phyloP scores from a whole-genome alignment of 2,888 invertebrate species.

The Drosophila subquinaria region DNA sequence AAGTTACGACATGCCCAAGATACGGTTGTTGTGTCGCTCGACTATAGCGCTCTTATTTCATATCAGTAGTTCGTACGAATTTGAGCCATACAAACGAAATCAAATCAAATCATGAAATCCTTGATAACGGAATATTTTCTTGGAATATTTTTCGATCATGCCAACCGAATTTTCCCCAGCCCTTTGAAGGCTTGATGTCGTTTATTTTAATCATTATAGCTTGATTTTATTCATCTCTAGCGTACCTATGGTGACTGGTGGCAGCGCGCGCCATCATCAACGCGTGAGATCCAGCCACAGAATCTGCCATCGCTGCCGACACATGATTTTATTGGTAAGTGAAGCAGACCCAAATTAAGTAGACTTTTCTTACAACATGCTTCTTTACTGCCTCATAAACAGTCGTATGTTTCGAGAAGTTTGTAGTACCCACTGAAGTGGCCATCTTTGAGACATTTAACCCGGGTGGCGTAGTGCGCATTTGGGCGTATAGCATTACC shows the following conservation, averaged over 20 bases:
- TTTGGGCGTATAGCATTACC: constrained; percentile 89
- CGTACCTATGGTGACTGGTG: constrained; percentile 95
- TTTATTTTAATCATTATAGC: not conserved
- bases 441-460: constrained; percentile 94
- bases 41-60: no score
- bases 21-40: no score
- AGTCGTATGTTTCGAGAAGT: constrained; percentile 85
- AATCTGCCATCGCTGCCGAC: constrained; percentile 89
- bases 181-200: not conserved
- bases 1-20: no score
- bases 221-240: constrained; percentile 84
- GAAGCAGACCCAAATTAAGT: not conserved
- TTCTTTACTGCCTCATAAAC: constrained; percentile 34
- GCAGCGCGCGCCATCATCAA: constrained; percentile 91
- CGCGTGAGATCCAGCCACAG: constrained; percentile 90
- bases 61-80: no score
- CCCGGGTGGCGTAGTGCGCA: constrained; percentile 92
- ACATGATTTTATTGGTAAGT: constrained; percentile 92
- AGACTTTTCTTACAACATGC: not conserved
- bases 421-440: constrained; percentile 86
- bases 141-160: no score
- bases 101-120: no score
- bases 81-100: no score
- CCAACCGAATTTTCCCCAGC: no score
- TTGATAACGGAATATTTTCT: no score